Percentiles rank a stretch among this genome's conserved stretches.
phyloP scores from a whole-genome alignment of 2,888 invertebrate species.

The Apamea monoglypha region DNA sequence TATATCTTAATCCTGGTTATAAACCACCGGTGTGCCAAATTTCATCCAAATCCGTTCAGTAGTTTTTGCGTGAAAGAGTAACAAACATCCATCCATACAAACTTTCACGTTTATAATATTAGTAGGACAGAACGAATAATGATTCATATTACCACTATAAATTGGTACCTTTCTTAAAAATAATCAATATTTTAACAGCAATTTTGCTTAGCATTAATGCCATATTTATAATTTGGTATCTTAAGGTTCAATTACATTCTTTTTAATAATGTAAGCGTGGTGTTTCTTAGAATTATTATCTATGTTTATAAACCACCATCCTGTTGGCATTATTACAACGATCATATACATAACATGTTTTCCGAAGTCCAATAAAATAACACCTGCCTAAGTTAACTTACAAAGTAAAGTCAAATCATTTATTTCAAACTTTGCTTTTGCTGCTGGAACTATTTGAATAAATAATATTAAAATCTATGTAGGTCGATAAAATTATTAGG shows the following conservation, averaged over 20 bases:
- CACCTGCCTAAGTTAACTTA: background rate
- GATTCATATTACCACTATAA: background rate
- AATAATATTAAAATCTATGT: background rate
- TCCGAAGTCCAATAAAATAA: slow-evolving; percentile 1
- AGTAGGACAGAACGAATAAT: background rate
- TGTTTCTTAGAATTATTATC: slow-evolving; percentile 36
- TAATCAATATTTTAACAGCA: background rate
- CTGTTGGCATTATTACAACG: slow-evolving; percentile 14
- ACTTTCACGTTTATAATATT: no score
- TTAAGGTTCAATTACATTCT: background rate
- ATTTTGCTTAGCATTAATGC: background rate
- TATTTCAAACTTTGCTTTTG: background rate
- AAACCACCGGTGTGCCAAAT: no score
- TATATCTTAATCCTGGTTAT: no score
- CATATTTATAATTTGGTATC: background rate
- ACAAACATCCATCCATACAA: no score
- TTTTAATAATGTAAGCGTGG: slow-evolving; percentile 3
- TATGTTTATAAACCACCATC: slow-evolving; percentile 25
- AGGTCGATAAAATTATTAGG: background rate
- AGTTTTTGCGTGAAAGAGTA: no score
- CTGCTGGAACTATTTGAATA: background rate
- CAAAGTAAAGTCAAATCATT: background rate
- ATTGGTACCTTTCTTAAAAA: slow-evolving; percentile 5
- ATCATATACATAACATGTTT: no score
- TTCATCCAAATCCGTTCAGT: no score